These are phyloP conservation scores for Polydrusus pterygomalis DNA, from an alignment of 2,888 invertebrate genomes.

Conservation along the genomic window DNA sequence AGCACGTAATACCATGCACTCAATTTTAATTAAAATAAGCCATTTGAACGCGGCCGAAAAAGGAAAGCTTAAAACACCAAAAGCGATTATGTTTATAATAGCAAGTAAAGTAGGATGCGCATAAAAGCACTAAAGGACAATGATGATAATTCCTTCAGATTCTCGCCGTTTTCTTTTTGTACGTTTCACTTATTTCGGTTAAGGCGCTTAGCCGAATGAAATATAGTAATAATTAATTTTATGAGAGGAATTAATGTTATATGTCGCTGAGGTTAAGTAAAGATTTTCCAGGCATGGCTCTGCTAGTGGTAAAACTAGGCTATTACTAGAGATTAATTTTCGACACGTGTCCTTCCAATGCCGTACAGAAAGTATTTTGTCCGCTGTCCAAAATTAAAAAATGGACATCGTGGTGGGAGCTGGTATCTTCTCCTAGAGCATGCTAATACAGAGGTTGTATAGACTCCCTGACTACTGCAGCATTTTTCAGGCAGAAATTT, in stretches of 20 bases:
- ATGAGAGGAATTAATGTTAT: slow-evolving; percentile 36
- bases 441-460: too few relatives aligned
- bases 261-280: slow-evolving; percentile 36
- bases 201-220: slow-evolving; percentile 39
- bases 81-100: slow-evolving; percentile 11
- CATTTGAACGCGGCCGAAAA: not conserved
- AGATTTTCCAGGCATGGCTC: slow-evolving; percentile 16
- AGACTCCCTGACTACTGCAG: too few relatives aligned
- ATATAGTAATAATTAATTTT: slow-evolving; percentile 46
- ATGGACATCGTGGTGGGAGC: too few relatives aligned
- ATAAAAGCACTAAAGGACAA: slow-evolving; percentile 33
- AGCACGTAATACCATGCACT: not conserved
- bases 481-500: too few relatives aligned
- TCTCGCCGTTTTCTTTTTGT: slow-evolving; percentile 40
- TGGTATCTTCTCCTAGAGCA: too few relatives aligned
- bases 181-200: slow-evolving; percentile 40
- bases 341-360: slow-evolving; percentile 4
- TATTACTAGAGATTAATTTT: slow-evolving; percentile 25
- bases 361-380: not conserved
- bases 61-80: slow-evolving; percentile 1
- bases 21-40: not conserved
- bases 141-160: slow-evolving; percentile 37
- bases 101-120: slow-evolving; percentile 1
- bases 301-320: slow-evolving; percentile 14
- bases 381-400: too few relatives aligned